Evolutionary conservation across 2,113 vertebrate genomes (phyloP).

Genomic region (Triplophysa siluroides): DNA sequence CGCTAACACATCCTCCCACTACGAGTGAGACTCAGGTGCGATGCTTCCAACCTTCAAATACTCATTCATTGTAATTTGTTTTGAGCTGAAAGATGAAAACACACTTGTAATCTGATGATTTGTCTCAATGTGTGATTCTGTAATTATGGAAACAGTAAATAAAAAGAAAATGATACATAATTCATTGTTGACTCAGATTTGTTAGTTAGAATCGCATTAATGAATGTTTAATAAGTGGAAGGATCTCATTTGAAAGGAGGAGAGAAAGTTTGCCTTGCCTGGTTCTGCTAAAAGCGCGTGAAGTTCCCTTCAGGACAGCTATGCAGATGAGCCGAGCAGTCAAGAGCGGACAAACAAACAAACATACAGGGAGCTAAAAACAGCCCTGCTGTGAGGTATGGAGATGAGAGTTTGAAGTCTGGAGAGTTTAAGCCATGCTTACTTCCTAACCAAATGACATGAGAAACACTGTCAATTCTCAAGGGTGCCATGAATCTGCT

Average conservation of each 20-base stretch:
- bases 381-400: constrained; percentile 29
- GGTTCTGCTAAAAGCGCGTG: constrained; percentile 5
- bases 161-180: constrained; percentile 78
- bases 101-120: constrained; percentile 69
- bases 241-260: constrained; percentile 41
- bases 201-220: constrained; percentile 66
- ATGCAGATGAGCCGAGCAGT: constrained; percentile 12
- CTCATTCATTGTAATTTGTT: not conserved
- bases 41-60: not conserved
- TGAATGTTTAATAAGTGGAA: constrained; percentile 70
- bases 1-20: constrained; percentile 24
- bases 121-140: constrained; percentile 69
- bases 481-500: not conserved
- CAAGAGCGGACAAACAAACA: constrained; percentile 23
- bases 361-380: constrained; percentile 32
- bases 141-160: constrained; percentile 73
- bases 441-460: constrained; percentile 1
- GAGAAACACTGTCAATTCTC: not conserved
- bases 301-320: constrained; percentile 7
- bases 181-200: constrained; percentile 76
- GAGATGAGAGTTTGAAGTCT: constrained; percentile 22
- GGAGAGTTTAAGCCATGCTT: constrained; percentile 13
- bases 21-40: not conserved
- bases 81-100: not conserved
- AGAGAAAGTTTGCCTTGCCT: constrained; percentile 7